phyloP scores from a whole-genome alignment of 2,113 vertebrate genomes.

The Alligator mississippiensis region DNA sequence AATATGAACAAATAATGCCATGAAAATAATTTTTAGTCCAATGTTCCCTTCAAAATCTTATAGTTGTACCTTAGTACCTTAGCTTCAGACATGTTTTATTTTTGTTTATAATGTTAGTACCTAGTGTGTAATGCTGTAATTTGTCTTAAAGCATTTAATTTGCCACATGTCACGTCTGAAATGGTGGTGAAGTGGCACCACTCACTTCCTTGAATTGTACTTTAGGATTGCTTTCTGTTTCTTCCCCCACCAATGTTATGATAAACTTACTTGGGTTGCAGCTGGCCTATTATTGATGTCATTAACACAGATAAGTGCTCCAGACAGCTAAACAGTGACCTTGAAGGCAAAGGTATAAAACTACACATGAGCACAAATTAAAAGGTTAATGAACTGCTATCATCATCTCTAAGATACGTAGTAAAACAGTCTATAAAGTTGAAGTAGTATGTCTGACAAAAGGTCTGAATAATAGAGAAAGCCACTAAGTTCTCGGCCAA shows the following conservation, averaged over 20 bases:
- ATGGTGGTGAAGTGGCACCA: not conserved
- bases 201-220: not conserved
- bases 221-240: not conserved
- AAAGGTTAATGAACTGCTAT: not conserved
- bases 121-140: not conserved
- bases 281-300: not conserved
- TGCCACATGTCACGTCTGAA: not conserved
- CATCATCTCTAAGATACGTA: not conserved
- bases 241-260: not conserved
- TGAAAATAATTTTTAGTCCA: not conserved
- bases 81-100: not conserved
- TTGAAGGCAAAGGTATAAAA: not conserved
- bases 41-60: not conserved
- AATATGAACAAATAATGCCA: not conserved
- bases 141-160: not conserved
- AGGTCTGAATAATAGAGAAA: not conserved
- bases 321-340: not conserved
- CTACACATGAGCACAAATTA: not conserved
- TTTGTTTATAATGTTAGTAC: not conserved
- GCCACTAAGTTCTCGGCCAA: not conserved
- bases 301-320: not conserved
- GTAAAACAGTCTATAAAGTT: not conserved
- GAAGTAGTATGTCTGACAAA: not conserved
- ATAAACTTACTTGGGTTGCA: not conserved
- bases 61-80: not conserved